A percentile compares a stretch with the other conserved stretches of the same genome.
Evolutionary conservation across 1,140 invertebrate genomes (phyloP).

Genomic region (Apis cerana): DNA sequence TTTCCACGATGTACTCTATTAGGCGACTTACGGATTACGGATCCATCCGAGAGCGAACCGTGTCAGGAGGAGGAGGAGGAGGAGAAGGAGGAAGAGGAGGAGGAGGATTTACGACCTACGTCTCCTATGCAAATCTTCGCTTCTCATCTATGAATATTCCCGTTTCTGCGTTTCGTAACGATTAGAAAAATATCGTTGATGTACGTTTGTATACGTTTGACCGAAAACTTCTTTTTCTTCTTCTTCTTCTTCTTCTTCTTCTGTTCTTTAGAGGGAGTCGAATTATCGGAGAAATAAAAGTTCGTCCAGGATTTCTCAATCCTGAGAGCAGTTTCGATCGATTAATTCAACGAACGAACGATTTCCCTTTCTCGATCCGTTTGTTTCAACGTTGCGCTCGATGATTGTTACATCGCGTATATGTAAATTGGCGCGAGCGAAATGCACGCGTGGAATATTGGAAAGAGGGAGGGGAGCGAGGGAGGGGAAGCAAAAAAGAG

Average conservation of each 20-base stretch:
- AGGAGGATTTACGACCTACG: conserved; percentile 1
- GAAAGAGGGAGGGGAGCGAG: conserved; percentile 19
- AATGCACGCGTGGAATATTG: conserved; percentile 25
- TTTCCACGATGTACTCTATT: conserved; percentile 43
- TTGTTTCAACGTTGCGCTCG: conserved; percentile 4
- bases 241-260: no score
- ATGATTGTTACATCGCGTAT: conserved; percentile 34
- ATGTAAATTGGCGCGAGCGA: conserved; percentile 31
- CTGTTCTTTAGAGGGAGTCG: no score
- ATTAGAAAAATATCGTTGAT: not conserved
- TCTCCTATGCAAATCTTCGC: conserved; percentile 7
- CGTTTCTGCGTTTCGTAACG: conserved; percentile 3
- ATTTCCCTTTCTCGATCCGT: not conserved
- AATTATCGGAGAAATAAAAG: no score
- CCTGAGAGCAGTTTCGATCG: not conserved
- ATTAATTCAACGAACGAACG: conserved; percentile 8
- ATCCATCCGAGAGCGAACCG: not conserved
- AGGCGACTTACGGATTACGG: not conserved
- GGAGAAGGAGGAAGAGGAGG: not conserved
- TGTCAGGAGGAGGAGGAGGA: not conserved
- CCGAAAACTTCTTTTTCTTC: no score
- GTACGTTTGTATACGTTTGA: no score
- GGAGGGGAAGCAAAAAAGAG: not conserved
- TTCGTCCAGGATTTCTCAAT: no score
- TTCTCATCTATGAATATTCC: conserved; percentile 4